Base-by-base conservation (phyloP, 2,888 invertebrate species). In the Creontiades dilutus region DNA sequence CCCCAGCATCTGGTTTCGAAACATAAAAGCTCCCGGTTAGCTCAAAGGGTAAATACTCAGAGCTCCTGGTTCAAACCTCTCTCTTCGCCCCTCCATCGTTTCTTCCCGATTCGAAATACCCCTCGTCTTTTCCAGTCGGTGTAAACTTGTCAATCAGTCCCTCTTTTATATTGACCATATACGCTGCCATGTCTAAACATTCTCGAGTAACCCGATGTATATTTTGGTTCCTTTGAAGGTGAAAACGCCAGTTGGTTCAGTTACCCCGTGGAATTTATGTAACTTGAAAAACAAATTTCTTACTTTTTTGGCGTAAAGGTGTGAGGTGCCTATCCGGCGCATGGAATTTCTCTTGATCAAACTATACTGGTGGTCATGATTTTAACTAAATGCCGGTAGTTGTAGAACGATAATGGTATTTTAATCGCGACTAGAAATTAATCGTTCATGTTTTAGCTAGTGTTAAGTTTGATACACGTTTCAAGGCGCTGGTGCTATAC, bases 91-190 rank as follows among this genome's bases (percentile, higher is more conserved):
- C 48, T 57, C 28, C 61, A 55, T 61, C 61, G 13, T 85, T 61
- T 28, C 55, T 27, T 46, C 37, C 46, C 37, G 19, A 82, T 82
- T 82, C 52, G 82, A 27, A 82, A 48, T 48, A 28, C 68, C 68
- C 68, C 85, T 84, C 68, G 86, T 16, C 68, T 28, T 16, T 5
- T 68, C n/a, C 86, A 46, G 61, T 88, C 47, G 55, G 9, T 14
- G 88, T 88, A 88, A 88, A 88, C 88, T 80, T 88, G 88, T 88
- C 88, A 88, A 80, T 88, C 88, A 88, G 87, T 52, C 52, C 12
- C 28, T 47, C 86, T 80, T 88, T 88, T 88, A 48, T 88, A 88
- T 88, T 88, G 81, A 88, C 80, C 86, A 86, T 86, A 86, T 86
- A 61, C 86, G 76, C 48, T 75, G 46, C 37, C 68, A 48, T 27